Evolutionary conservation across 2,113 vertebrate species (phyloP).

Genomic region (Lycaon pictus): DNA sequence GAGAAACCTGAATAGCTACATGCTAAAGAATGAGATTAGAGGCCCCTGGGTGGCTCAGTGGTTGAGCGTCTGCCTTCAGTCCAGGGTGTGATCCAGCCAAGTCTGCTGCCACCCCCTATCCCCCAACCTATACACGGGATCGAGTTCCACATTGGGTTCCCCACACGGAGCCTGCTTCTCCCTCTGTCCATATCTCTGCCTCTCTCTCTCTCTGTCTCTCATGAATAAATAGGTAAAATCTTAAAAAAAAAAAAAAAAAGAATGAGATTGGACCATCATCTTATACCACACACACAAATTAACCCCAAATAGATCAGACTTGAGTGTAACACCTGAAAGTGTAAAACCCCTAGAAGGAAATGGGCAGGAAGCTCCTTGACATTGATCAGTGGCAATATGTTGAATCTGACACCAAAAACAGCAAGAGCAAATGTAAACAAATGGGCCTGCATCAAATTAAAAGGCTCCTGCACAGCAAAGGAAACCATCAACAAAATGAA

Average conservation of each 20-base stretch:
- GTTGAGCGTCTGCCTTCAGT: no score
- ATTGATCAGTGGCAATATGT: background rate
- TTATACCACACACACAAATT: background rate
- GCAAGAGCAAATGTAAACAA: background rate
- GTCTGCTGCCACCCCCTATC: no score
- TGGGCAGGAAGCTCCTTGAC: background rate
- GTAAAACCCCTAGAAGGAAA: background rate
- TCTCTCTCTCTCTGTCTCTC: no score
- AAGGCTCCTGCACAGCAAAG: background rate
- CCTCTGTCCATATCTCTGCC: no score
- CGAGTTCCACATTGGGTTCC: no score
- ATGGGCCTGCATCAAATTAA: background rate
- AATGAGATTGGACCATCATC: background rate
- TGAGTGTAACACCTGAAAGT: background rate
- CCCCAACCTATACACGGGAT: no score
- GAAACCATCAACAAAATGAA: background rate
- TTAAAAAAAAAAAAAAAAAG: background rate
- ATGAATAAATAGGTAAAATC: no score
- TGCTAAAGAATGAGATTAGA: background rate
- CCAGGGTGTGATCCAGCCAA: no score
- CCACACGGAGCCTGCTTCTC: no score
- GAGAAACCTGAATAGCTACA: background rate
- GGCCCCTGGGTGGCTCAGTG: no score
- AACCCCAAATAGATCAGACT: background rate
- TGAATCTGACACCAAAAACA: background rate